Conservation (phyloP, 1,140 invertebrate genomes). For the Hylaeus anthracinus region DNA sequence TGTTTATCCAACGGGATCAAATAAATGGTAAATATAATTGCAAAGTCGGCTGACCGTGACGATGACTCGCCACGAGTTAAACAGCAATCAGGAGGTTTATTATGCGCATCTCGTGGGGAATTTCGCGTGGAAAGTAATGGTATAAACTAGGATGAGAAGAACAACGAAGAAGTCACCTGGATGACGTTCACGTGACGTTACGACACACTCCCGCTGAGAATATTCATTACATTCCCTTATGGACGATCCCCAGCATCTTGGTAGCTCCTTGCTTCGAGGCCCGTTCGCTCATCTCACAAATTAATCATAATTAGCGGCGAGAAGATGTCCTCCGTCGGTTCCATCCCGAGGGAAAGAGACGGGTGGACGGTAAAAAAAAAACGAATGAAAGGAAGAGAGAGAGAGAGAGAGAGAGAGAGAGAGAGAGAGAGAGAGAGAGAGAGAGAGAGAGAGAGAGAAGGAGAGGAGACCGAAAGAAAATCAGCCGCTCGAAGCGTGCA, state of each 20-base stretch:
- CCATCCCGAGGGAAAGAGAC: background rate
- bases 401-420: slow-evolving; percentile 35
- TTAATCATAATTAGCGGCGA: slow-evolving; percentile 74
- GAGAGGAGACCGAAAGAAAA: slow-evolving; percentile 59
- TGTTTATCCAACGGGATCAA: background rate
- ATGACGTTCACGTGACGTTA: slow-evolving; percentile 63
- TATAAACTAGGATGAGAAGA: slow-evolving; percentile 37
- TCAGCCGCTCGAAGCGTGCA: slow-evolving; percentile 66
- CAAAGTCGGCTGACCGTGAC: too few relatives aligned
- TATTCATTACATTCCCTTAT: slow-evolving; percentile 68
- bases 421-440: too few relatives aligned
- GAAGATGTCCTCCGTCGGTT: slow-evolving; percentile 66
- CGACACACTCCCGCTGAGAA: slow-evolving; percentile 67
- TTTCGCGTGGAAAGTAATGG: background rate
- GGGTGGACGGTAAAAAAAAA: background rate
- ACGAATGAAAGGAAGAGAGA: slow-evolving; percentile 8
- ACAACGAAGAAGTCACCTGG: slow-evolving; percentile 63
- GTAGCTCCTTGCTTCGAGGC: slow-evolving; percentile 57
- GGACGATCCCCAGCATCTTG: slow-evolving; percentile 39
- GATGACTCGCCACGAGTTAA: slow-evolving; percentile 9
- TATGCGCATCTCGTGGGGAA: background rate
- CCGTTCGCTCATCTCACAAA: slow-evolving; percentile 63
- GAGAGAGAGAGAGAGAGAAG: slow-evolving; percentile 31
- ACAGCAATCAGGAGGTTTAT: slow-evolving; percentile 19
- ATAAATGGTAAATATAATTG: background rate